These are phyloP conservation scores for Physella acuta DNA, from an alignment of 1,140 invertebrate genomes.

Conservation along the genomic window DNA sequence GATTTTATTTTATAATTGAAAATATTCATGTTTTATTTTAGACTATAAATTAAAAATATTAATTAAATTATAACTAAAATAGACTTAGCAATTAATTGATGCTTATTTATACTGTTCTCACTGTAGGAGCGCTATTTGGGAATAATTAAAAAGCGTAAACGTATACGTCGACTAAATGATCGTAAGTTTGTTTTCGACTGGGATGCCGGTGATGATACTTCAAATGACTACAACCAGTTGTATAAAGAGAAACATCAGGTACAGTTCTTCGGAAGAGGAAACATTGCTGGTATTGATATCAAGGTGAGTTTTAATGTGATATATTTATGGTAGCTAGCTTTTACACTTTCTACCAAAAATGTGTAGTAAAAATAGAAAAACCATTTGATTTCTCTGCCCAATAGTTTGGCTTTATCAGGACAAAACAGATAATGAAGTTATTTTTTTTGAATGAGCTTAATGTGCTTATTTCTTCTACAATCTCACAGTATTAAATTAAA, in stretches of 20 bases:
- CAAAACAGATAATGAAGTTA: too few relatives aligned
- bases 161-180: slow-evolving; percentile 89
- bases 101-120: slow-evolving; percentile 14
- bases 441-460: too few relatives aligned
- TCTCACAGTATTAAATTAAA: too few relatives aligned
- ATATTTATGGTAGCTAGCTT: too few relatives aligned
- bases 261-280: slow-evolving; percentile 97
- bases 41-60: background rate
- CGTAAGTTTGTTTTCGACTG: slow-evolving; percentile 99
- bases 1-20: background rate
- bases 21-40: background rate
- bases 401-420: too few relatives aligned
- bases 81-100: slow-evolving; percentile 1
- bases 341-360: too few relatives aligned
- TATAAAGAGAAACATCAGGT: slow-evolving; percentile 94
- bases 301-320: slow-evolving; percentile 51
- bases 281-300: slow-evolving; percentile 93
- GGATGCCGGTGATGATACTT: slow-evolving; percentile 98
- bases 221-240: slow-evolving; percentile 93
- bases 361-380: too few relatives aligned
- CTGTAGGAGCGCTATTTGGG: slow-evolving; percentile 84
- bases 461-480: too few relatives aligned
- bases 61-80: background rate
- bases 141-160: slow-evolving; percentile 87
- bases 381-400: too few relatives aligned